These are phyloP conservation scores for Channallabes apus DNA, from an alignment of 2,797 vertebrate genomes.

Conservation along the genomic window DNA sequence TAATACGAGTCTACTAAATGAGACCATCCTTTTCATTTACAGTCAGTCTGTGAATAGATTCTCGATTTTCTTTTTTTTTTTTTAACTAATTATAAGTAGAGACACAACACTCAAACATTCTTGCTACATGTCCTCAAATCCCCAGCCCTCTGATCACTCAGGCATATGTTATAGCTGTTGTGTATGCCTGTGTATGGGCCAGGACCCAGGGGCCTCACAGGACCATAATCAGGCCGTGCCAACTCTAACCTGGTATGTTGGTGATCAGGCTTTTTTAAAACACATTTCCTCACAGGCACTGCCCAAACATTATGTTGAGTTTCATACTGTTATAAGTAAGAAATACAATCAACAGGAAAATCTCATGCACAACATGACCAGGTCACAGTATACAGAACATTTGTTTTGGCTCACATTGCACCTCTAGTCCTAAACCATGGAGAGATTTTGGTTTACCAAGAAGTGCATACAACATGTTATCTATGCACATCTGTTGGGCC, in stretches of 20 bases:
- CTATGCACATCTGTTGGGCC: background rate
- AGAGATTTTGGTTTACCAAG: background rate
- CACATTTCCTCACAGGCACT: background rate
- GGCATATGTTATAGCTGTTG: conserved; percentile 6
- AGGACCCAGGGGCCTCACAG: conserved; percentile 8
- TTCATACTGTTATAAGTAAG: too few relatives aligned
- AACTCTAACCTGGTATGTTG: conserved; percentile 2
- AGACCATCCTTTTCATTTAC: background rate
- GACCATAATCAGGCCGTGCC: conserved; percentile 4
- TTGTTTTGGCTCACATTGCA: background rate
- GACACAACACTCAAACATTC: background rate
- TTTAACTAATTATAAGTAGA: background rate
- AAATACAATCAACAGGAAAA: too few relatives aligned
- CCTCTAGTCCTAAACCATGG: background rate
- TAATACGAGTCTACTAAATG: background rate
- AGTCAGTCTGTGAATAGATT: background rate
- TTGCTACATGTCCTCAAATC: background rate
- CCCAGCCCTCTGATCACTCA: background rate
- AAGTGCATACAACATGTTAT: background rate
- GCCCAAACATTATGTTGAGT: background rate
- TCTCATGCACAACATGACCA: background rate
- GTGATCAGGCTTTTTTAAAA: conserved; percentile 1
- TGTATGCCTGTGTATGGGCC: background rate
- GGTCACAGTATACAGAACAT: conserved; percentile 5
- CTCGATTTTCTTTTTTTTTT: background rate